These are phyloP conservation scores for Nanorana parkeri DNA, from an alignment of 2,113 vertebrate genomes.

Conservation along the genomic window DNA sequence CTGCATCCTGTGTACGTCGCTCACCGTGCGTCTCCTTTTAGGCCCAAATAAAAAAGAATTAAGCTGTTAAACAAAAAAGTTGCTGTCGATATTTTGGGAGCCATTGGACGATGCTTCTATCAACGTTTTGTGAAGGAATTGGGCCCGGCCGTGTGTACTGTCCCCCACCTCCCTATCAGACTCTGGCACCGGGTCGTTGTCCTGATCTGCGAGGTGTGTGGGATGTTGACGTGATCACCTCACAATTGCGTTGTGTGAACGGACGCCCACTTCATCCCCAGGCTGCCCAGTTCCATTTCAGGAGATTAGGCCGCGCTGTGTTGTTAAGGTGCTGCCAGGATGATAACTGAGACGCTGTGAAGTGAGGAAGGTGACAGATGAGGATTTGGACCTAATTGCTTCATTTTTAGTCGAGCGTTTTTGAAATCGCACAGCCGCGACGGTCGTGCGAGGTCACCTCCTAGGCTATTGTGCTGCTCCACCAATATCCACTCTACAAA, in stretches of 20 bases:
- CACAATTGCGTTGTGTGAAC: not conserved
- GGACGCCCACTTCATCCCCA: not conserved
- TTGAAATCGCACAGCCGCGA: no score
- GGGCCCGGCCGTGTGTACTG: no score
- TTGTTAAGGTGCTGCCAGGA: slow-evolving; percentile 8
- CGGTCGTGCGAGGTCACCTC: not conserved
- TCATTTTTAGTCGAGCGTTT: not conserved
- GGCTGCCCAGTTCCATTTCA: slow-evolving; percentile 9
- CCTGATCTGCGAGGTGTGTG: not conserved
- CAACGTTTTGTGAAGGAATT: no score
- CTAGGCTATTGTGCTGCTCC: not conserved
- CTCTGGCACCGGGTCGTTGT: no score
- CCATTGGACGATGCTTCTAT: no score
- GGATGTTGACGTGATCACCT: not conserved
- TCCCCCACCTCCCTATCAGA: no score
- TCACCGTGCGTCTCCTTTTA: no score
- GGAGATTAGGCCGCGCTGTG: not conserved
- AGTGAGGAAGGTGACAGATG: not conserved
- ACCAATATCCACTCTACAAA: not conserved
- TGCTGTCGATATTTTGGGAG: no score
- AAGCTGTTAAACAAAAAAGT: no score
- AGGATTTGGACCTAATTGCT: not conserved
- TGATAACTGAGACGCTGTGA: not conserved
- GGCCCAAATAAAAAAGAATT: no score
- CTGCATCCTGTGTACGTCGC: no score